Base-by-base conservation (phyloP, 2,797 vertebrate genomes). In the Melanogrammus aeglefinus region DNA sequence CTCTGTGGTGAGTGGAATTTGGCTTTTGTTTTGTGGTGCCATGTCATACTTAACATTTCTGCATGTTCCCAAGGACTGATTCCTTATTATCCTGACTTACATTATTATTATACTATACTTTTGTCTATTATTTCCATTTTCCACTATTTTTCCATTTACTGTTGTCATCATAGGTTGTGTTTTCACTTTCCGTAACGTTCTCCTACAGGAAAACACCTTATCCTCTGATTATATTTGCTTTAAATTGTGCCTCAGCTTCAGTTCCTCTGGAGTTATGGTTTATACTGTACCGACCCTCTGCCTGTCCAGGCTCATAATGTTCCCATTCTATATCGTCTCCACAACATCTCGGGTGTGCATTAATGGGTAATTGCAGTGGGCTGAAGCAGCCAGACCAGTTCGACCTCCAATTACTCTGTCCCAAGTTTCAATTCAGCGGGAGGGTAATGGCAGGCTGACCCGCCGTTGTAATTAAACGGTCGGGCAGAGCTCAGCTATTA, bases 1-100 rank as follows among this genome's bases (percentile, higher is more conserved):
- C 83, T 86, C 75, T 77, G 87, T 91, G 90, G 93, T 94, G 87
- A 92, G 91, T 87, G 76, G 75, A 81, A 81, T 21, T 63, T 63
- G 82, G 73, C 78, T n/a, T 3, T 57, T 76, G 79, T 83, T 39
- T 63, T 63, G 57, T 6, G 51, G 51, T 63, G 51, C 82, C 69
- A 70, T 70, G 24, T 38, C 27, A 27, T 78, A 75, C 31, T 21
- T 35, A 35, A 9, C 74, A 35, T 63, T 24, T 13, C 73, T 57
- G 29, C 29, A 21, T 14, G n/a, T 39, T 74, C 5, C 38, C 24
- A 74, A 74, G 38, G 27, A 63, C 44, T 18, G 78, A 31, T 1
- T 63, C 36, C 18, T 33, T 72, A 31, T 6, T 14, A 57, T 57
- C 41, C 12, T 44, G 3, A 44, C 12, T 44, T 13, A 44, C 4